Evolutionary conservation across 2,797 vertebrate species (phyloP), one percentile per base, ranked within the genome.

Genomic region (Mus caroli): DNA sequence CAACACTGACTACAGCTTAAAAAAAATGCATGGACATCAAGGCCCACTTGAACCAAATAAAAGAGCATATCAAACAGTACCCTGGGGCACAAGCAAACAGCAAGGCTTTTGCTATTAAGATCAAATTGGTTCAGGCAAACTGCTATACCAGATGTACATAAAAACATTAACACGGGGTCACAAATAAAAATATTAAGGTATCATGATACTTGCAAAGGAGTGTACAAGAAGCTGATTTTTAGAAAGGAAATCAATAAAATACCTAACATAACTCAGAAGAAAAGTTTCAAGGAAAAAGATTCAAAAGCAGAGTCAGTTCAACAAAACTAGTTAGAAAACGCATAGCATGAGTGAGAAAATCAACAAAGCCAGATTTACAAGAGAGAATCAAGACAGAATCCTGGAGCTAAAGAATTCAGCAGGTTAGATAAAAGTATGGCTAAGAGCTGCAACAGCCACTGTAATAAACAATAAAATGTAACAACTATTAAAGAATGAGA

Each of bases 241-340:
- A n/a, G 67, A 78, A 86, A 20, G 46, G 14, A 92, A 87, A 92
- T 87, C 13, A 67, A 56, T 7, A n/a, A 56, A 92, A 78, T n/a
- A 20, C n/a, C 50, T 69, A 78, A 43, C 58, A 64, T 28, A 67
- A 54, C 46, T 69, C 60, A 69, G 37, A 86, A 69, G 83, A n/a
- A n/a, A 56, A 54, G 19, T 46, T 78, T 87, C 73, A 67, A 92
- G 50, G 84, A 67, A 86, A 77, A 34, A 28, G 4, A 43, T 56
- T 64, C 6, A 15, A 67, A 26, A 28, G 67, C 37, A 60, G 9
- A 76, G 71, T 28, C 37, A 67, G 2, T 28, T 78, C 46, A 46
- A 92, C 62, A 87, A 87, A 87, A 46, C 46, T 79, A 15, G 26
- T 40, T 52, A 54, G 60, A 56, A 40, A 56, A 56, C 17, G 46